These are phyloP conservation scores for Oreotrochilus melanogaster DNA, from an alignment of 2,113 vertebrate genomes.

Conservation along the genomic window DNA sequence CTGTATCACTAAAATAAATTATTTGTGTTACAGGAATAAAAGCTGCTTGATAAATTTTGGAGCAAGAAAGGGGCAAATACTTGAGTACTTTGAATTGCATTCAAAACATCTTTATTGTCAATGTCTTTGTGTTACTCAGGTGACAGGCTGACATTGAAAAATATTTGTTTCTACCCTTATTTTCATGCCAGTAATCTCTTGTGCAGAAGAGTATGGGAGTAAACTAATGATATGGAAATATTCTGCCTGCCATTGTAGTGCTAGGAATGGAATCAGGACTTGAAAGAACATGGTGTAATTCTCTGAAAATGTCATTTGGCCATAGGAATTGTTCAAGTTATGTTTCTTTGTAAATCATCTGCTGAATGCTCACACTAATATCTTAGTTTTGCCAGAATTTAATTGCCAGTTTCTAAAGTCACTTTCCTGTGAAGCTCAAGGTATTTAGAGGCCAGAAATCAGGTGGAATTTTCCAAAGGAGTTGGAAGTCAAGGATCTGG, in stretches of 20 bases:
- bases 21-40: neutral
- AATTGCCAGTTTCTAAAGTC: neutral
- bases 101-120: neutral
- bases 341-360: neutral
- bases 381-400: neutral
- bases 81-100: neutral
- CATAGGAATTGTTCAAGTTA: neutral
- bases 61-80: neutral
- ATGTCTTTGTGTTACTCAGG: neutral
- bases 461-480: slow-evolving; percentile 3
- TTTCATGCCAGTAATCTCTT: neutral
- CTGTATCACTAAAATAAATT: neutral
- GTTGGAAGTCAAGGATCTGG: neutral
- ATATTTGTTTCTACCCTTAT: neutral
- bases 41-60: neutral
- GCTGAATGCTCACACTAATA: neutral
- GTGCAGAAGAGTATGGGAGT: neutral
- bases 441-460: neutral
- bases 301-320: neutral
- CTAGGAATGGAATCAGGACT: neutral
- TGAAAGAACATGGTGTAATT: neutral
- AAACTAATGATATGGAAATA: neutral
- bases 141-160: neutral
- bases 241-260: neutral
- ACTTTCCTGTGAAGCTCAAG: neutral